Percentiles rank a stretch among this genome's conserved stretches.
Conservation (phyloP, 2,797 vertebrate genomes). For the Myripristis murdjan region DNA sequence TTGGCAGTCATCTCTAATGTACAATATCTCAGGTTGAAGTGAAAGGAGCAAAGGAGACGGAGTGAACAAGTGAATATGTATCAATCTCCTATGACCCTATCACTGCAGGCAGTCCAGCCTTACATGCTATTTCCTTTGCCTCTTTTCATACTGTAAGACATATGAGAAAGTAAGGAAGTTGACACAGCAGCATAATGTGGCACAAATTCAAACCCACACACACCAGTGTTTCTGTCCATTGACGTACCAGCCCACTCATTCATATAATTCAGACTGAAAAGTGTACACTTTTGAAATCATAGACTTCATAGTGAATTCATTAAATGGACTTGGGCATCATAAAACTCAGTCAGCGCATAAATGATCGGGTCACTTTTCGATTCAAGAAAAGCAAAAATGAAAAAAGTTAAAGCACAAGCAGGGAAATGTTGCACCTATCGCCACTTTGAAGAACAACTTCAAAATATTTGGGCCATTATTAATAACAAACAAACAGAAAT, state of each 20-base stretch:
- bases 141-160: slow-evolving; percentile 10
- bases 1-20: slow-evolving; percentile 39
- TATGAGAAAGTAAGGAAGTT: slow-evolving; percentile 8
- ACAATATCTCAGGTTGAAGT: slow-evolving; percentile 34
- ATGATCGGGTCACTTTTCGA: background rate
- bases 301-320: background rate
- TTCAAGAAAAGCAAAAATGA: slow-evolving; percentile 12
- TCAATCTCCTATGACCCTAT: slow-evolving; percentile 16
- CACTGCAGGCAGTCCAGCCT: background rate
- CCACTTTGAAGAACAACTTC: slow-evolving; percentile 26
- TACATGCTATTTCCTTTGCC: slow-evolving; percentile 8
- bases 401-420: slow-evolving; percentile 16
- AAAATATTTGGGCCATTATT: slow-evolving; percentile 35
- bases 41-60: slow-evolving; percentile 5
- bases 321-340: background rate
- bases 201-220: slow-evolving; percentile 11
- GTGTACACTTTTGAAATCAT: background rate
- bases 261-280: slow-evolving; percentile 2
- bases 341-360: background rate
- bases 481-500: slow-evolving; percentile 51
- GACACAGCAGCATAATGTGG: slow-evolving; percentile 6
- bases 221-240: no score
- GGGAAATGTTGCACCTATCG: slow-evolving; percentile 4
- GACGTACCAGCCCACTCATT: background rate
- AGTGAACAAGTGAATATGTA: slow-evolving; percentile 33